Base-by-base conservation (phyloP, 2,888 invertebrate species). In the Amblyjoppa fuscipennis region DNA sequence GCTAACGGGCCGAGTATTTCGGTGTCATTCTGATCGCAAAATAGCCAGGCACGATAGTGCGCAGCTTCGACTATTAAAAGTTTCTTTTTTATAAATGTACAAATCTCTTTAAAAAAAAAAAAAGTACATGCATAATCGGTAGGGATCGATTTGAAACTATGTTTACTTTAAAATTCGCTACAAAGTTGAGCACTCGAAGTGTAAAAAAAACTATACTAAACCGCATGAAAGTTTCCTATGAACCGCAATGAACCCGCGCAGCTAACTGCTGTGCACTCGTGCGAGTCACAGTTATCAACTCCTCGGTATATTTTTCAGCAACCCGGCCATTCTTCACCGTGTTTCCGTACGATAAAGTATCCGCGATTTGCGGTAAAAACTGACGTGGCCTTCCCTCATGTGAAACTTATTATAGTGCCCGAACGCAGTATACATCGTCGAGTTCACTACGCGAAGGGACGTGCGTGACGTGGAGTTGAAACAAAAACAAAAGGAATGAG, bases 381-480 rank as follows among this genome's bases (percentile, higher is more conserved):
- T 64, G 64, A 64, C 64, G 64, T 64, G 64, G 34, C 31, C 34
- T 64, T 64, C 16, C 16, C 34, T 16, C 31, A 64, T 1, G 16
- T 0, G 64, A 16, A 64, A 31, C 64, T 64, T 73, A 56, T 69
- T 61, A 61, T 53, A 51, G 53, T 16, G 45, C 34, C 61, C 53
- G 28, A 49, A n/a, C 31, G 53, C 41, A 59, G 71, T 73, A 49
- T 69, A 69, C 61, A 25, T 56, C 69, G 75, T 64, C 51, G 70
- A 56, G 76, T 83, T 74, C 61, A 5, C 28, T 45, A 71, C 34
- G 28, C n/a, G 61, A 66, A 66, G 80, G 49, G 61, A 77, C 81
- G 66, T 73, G 80, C 76, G 83, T 80, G 85, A 83, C 83, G 76
- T 73, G 80, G 83, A 45, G 64, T 74, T 80, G 80, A 76, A 66